Base-by-base conservation (phyloP, 2,888 invertebrate species). In the Tachina grossa region DNA sequence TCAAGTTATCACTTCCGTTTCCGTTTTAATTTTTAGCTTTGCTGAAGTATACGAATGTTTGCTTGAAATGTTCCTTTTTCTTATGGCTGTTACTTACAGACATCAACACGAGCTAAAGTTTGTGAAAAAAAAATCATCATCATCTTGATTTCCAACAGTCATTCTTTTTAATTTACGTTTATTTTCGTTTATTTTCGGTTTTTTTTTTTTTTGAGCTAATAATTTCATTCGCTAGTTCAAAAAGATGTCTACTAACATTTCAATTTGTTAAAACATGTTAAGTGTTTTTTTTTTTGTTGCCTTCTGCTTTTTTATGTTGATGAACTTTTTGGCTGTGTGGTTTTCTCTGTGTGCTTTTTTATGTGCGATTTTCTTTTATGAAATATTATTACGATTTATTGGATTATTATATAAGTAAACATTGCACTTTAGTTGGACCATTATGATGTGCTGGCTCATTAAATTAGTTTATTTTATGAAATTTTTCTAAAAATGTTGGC, bases 1-100 rank as follows among this genome's bases (percentile, higher is more conserved):
- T 65, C 53, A 80, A 80, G 59, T 84, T 84, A 84, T 84, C 79
- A 80, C 71, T 84, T 80, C 80, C 80, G 68, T 43, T 84, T 78
- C 45, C 55, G 43, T 61, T 72, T 65, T 19, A n/a, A 8, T 13
- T 39, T 69, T 43, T 61, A 11, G 22, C 59, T 68, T 16, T 41
- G 22, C n/a, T 22, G n/a, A 49, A n/a, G 45, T 10, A 31, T 31
- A 5, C 31, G 41, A 68, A 49, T 41, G 61, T 68, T 51, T 59
- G 39, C 22, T 47, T 22, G 1, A 59, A 43, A 51, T 49, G 10
- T 51, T 51, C 6, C 49, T 43, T 41, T n/a, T 49, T 41, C 47
- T 49, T 31, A 47, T 51, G n/a, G 31, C 45, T 57, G 49, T 49
- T 59, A 9, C 57, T 68, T 68, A 31, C 53, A 53, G 43, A 14